A percentile compares a stretch with the other conserved stretches of the same genome.
These are phyloP conservation scores for Eristalis pertinax DNA, from an alignment of 2,888 invertebrate genomes.

Conservation along the genomic window DNA sequence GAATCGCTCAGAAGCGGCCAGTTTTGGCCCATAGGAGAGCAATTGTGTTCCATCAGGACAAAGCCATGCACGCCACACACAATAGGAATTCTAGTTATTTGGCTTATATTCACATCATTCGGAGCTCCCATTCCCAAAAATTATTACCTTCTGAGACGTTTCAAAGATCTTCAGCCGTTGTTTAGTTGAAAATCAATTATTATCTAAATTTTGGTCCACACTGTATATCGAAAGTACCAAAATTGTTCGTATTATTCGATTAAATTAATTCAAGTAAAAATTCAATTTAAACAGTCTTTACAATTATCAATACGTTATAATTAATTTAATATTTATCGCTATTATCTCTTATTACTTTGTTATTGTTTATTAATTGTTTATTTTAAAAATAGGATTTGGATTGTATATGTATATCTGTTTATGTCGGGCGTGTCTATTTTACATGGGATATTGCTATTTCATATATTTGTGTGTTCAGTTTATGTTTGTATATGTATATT, in stretches of 20 bases:
- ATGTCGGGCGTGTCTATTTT: neutral
- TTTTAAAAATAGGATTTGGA: slow-evolving; percentile 46
- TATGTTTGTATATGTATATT: neutral
- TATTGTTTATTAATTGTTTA: slow-evolving; percentile 3
- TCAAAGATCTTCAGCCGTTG: too few relatives aligned
- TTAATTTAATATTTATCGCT: slow-evolving; percentile 10
- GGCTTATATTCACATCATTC: too few relatives aligned
- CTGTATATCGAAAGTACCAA: slow-evolving; percentile 41
- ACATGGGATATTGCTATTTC: neutral
- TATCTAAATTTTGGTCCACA: neutral
- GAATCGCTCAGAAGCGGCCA: too few relatives aligned
- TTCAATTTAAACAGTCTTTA: slow-evolving; percentile 61
- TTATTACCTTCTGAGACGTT: too few relatives aligned
- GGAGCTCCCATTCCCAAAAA: too few relatives aligned
- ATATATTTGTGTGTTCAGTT: neutral
- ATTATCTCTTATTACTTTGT: neutral
- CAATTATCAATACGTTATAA: slow-evolving; percentile 42
- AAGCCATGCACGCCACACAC: too few relatives aligned
- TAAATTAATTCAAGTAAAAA: slow-evolving; percentile 9
- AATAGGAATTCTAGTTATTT: too few relatives aligned
- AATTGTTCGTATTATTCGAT: slow-evolving; percentile 12
- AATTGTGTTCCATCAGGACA: too few relatives aligned
- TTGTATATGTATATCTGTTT: slow-evolving; percentile 3
- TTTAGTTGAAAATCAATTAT: too few relatives aligned
- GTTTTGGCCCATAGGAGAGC: too few relatives aligned